Conservation (phyloP, 2,797 vertebrate species). For the Rachycentron canadum region DNA sequence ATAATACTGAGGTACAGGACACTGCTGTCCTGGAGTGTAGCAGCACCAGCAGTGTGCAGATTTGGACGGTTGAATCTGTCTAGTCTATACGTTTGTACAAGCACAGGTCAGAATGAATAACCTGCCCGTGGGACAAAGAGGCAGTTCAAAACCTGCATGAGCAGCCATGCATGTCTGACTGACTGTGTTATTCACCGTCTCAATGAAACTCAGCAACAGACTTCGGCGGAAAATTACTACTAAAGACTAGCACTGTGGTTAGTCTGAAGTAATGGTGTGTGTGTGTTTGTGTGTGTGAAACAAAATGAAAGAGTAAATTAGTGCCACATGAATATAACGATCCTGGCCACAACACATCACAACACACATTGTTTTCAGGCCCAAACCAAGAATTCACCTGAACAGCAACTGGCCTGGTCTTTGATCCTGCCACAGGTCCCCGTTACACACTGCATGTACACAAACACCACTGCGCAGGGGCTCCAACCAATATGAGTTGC, state of each 20-base stretch:
- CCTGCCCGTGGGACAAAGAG: conserved; percentile 18
- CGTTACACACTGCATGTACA: background rate
- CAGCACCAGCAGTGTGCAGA: background rate
- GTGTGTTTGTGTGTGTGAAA: background rate
- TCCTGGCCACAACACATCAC: conserved; percentile 11
- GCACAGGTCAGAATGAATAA: conserved; percentile 11
- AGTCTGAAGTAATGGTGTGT: conserved; percentile 22
- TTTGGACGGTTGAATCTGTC: background rate
- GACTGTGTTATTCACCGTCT: conserved; percentile 11
- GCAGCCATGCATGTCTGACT: conserved; percentile 7
- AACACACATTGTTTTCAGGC: conserved; percentile 40
- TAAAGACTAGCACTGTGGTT: background rate
- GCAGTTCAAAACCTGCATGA: conserved; percentile 13
- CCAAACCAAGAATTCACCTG: conserved; percentile 6
- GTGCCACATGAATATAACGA: conserved; percentile 31
- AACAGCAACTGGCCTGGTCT: background rate
- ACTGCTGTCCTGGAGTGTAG: background rate
- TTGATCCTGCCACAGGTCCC: conserved; percentile 5
- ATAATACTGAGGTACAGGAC: background rate
- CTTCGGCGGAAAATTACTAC: conserved; percentile 9
- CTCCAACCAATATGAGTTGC: background rate
- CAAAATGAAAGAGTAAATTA: conserved; percentile 27
- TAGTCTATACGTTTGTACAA: background rate
- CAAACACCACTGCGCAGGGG: too few species aligned
- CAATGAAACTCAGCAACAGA: conserved; percentile 5